phyloP scores from a whole-genome alignment of 1,140 invertebrate genomes.

The Apis cerana region DNA sequence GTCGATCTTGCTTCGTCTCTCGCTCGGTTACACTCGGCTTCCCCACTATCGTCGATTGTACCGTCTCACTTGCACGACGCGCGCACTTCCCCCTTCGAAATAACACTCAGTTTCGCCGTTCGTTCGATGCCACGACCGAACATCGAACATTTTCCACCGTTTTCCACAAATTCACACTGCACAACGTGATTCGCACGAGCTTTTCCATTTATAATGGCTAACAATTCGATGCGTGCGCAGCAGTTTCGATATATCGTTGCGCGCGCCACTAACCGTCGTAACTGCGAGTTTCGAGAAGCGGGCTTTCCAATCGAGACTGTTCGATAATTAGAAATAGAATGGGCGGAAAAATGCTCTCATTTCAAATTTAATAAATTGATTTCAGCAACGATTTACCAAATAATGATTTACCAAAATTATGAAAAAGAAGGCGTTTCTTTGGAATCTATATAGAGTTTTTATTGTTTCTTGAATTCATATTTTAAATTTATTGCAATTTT shows the following conservation, averaged over 20 bases:
- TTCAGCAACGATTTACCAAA: neutral
- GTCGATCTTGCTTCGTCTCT: conserved; percentile 41
- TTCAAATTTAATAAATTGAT: neutral
- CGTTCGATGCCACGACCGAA: neutral
- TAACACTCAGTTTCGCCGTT: conserved; percentile 18
- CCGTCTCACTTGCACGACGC: conserved; percentile 38
- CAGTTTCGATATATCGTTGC: neutral
- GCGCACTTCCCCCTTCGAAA: conserved; percentile 37
- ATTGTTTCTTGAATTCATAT: neutral
- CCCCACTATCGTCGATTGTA: conserved; percentile 42
- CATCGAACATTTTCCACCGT: conserved; percentile 6
- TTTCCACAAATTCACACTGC: conserved; percentile 26
- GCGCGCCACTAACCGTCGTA: neutral
- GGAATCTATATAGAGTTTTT: neutral
- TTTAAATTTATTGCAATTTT: too few relatives aligned
- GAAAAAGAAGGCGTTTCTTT: conserved; percentile 13
- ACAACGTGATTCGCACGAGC: neutral
- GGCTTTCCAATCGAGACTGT: neutral
- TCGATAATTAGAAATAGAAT: neutral
- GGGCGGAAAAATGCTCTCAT: neutral
- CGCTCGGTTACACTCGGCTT: conserved; percentile 46
- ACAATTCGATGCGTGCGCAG: conserved; percentile 3
- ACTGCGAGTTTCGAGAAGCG: neutral
- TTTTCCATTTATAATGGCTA: neutral
- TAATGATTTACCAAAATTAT: neutral